Evolutionary conservation across 2,113 vertebrate species (phyloP).

Genomic region (Corythoichthys haematopterus): DNA sequence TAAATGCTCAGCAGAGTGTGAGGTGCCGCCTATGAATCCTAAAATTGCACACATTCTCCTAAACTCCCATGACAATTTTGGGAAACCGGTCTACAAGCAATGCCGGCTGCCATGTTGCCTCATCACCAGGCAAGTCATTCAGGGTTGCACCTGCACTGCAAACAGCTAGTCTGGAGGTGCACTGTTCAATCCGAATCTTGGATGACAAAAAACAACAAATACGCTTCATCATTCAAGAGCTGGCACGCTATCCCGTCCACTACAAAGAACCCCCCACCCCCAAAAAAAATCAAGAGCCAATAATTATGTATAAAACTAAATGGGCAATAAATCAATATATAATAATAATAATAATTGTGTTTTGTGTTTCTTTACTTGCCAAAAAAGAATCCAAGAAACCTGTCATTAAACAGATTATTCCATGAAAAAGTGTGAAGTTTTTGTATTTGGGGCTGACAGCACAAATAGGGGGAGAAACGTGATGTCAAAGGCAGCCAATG

Average conservation of each 20-base stretch:
- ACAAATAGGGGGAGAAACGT: no score
- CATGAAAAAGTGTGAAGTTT: no score
- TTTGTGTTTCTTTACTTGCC: no score
- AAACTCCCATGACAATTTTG: constrained; percentile 10
- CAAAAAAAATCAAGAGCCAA: not conserved
- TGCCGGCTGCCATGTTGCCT: constrained; percentile 43
- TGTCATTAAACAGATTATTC: no score
- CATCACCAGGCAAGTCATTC: constrained; percentile 23
- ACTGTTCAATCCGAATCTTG: not conserved
- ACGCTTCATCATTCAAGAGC: not conserved
- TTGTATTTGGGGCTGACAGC: no score
- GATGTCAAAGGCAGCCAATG: no score
- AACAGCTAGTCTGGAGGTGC: constrained; percentile 20
- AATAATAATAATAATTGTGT: no score
- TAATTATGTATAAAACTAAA: not conserved
- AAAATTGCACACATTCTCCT: not conserved
- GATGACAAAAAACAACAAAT: not conserved
- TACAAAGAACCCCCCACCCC: not conserved
- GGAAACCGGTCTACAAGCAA: constrained; percentile 11
- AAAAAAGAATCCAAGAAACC: no score
- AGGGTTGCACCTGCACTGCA: constrained; percentile 45
- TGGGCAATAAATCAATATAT: no score
- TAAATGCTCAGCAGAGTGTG: constrained; percentile 12
- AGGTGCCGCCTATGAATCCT: constrained; percentile 5
- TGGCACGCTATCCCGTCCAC: not conserved